Base-by-base conservation (phyloP, 2,888 invertebrate genomes). In the Trachelus tabidus region DNA sequence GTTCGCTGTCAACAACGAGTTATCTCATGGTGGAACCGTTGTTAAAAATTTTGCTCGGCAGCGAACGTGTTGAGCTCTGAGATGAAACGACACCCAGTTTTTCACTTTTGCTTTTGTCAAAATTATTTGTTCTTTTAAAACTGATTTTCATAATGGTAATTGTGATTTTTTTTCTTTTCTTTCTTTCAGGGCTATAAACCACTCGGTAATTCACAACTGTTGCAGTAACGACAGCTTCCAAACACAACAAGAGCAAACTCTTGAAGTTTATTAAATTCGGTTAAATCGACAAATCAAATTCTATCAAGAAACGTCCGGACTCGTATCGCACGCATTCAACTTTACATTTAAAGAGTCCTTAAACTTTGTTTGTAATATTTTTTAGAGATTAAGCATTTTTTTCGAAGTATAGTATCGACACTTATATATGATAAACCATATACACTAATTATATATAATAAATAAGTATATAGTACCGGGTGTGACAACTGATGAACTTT, bases 161-260 rank as follows among this genome's bases (percentile, higher is more conserved):
- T 23, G 2, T 23, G 56, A 23, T 23, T 23, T 56, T 3, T 23
- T 56, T 56, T 9, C 9, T 15, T 23, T 56, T 56, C 23, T 9
- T 56, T 71, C 33, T 87, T 87, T 75, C 83, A 91, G 90, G 90
- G 90, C 76, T 91, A 91, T 79, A 88, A 89, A 78, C 89, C 87
- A 79, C 84, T 90, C 68, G 85, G 81, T 77, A 86, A 88, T 83
- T 83, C 90, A 30, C 86, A 88, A 82, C 34, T 31, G 11, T 12
- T 71, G 9, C 71, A 71, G 34, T 31, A 71, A 71, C 31, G 23
- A 71, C 3, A 9, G 9, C 71, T 56, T 56, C 9, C 23, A 56
- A 23, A 23, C 9, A 56, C 56, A 23, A 23, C 23, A 56, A 56
- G 23, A 56, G 9, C 3, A 56, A 15, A 56, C 56, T 56, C 9